phyloP scores from a whole-genome alignment of 2,888 invertebrate genomes.

The Papilio protenor region DNA sequence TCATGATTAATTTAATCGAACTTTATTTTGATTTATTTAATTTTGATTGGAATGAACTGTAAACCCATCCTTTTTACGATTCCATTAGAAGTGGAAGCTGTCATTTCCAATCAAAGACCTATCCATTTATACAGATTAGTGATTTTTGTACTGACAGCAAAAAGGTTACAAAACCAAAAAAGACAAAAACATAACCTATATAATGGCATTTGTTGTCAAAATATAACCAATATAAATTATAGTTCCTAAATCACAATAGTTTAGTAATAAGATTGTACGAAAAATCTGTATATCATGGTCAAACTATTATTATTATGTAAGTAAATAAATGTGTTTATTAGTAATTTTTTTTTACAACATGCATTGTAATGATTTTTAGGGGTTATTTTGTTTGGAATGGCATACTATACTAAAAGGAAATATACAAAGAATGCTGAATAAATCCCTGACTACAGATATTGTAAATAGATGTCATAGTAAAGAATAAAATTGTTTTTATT shows the following conservation, averaged over 20 bases:
- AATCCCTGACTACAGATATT: background rate
- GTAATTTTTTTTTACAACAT: background rate
- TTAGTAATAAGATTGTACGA: background rate
- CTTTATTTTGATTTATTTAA: background rate
- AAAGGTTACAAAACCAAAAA: background rate
- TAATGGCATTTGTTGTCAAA: background rate
- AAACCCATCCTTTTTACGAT: background rate
- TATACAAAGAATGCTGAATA: constrained; percentile 1
- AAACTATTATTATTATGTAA: background rate
- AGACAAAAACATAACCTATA: constrained; percentile 13
- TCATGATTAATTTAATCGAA: background rate
- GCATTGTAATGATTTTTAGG: constrained; percentile 36
- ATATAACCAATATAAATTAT: constrained; percentile 1
- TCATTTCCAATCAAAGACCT: background rate
- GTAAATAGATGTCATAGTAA: no score
- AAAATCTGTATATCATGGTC: constrained; percentile 1
- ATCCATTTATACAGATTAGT: background rate
- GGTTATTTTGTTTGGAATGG: constrained; percentile 25
- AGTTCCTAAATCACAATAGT: constrained; percentile 3
- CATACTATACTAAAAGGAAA: constrained; percentile 20
- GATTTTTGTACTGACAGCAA: background rate
- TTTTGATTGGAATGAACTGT: background rate
- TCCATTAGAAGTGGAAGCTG: no score
- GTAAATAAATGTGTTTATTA: background rate
- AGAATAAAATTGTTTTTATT: no score